These are phyloP conservation scores for Achatina immaculata DNA, from an alignment of 1,140 invertebrate species.

Conservation along the genomic window DNA sequence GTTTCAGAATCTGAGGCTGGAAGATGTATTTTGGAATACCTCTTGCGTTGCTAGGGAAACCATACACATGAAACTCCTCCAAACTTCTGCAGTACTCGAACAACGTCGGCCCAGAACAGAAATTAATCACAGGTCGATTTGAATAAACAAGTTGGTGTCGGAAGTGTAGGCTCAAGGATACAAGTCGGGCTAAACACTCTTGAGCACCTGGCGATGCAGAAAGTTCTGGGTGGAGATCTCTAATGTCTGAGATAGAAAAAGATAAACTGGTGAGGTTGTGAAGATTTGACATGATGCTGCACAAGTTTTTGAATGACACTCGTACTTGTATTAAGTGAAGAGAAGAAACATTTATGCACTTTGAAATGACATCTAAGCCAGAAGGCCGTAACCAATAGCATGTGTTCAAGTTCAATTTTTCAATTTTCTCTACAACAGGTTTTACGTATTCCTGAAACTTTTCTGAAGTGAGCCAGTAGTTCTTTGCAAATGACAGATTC, in stretches of 20 bases:
- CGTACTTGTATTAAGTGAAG: constrained; percentile 52
- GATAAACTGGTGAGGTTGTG: constrained; percentile 44
- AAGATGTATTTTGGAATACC: constrained; percentile 45
- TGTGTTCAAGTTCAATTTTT: constrained; percentile 53
- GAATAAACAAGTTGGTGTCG: constrained; percentile 41
- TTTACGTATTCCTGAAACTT: constrained; percentile 28
- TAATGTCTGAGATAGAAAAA: constrained; percentile 49
- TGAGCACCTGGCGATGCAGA: constrained; percentile 46
- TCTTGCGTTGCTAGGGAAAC: constrained; percentile 41
- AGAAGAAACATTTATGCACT: constrained; percentile 48
- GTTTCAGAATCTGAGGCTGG: constrained; percentile 50
- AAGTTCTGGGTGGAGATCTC: constrained; percentile 49
- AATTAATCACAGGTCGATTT: constrained; percentile 43
- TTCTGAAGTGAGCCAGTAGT: constrained; percentile 36
- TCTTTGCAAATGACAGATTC: constrained; percentile 15
- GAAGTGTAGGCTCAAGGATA: constrained; percentile 45
- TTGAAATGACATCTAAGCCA: constrained; percentile 41
- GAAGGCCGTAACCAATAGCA: constrained; percentile 54
- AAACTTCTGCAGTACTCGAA: constrained; percentile 55
- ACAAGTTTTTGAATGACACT: constrained; percentile 48
- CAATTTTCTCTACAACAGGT: constrained; percentile 38
- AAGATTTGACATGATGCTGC: constrained; percentile 43
- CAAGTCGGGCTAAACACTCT: constrained; percentile 44
- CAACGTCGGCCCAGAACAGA: constrained; percentile 43
- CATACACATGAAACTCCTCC: constrained; percentile 54